Evolutionary conservation across 2,113 vertebrate species (phyloP).

Genomic region (Rhagologus leucostigma): DNA sequence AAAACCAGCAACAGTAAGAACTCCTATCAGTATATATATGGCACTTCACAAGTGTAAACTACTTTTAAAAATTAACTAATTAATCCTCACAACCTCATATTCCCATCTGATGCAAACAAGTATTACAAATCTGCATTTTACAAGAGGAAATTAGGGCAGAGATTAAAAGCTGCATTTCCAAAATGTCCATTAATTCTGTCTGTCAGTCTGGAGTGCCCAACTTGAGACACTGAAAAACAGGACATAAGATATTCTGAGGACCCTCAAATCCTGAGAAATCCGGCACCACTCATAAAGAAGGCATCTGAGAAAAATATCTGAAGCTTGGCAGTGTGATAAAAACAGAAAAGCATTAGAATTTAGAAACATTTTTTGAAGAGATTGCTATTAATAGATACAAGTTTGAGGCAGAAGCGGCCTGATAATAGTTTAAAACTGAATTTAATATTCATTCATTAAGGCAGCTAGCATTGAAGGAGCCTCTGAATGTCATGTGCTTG

Average conservation of each 20-base stretch:
- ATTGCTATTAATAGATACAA: not conserved
- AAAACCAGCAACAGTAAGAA: not conserved
- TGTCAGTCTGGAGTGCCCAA: not conserved
- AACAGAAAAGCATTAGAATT: not conserved
- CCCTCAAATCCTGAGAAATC: not conserved
- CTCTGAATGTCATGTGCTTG: no score
- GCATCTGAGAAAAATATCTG: not conserved
- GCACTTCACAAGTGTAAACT: not conserved
- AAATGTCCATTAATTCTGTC: not conserved
- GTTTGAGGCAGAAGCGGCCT: not conserved
- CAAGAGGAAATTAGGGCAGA: not conserved
- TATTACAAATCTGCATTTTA: not conserved
- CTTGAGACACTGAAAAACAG: not conserved
- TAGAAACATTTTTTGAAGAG: not conserved
- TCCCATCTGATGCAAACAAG: constrained; percentile 25
- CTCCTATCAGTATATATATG: not conserved
- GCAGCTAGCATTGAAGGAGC: not conserved
- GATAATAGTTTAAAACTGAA: not conserved
- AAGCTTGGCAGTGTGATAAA: not conserved
- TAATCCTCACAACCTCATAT: constrained; percentile 43
- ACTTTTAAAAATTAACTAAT: constrained; percentile 36
- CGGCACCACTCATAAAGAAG: not conserved
- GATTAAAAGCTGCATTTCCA: not conserved
- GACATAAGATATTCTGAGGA: not conserved
- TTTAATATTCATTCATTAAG: not conserved